Evolutionary conservation across 1,140 invertebrate species (phyloP).

Genomic region (Alviniconcha marisindica): DNA sequence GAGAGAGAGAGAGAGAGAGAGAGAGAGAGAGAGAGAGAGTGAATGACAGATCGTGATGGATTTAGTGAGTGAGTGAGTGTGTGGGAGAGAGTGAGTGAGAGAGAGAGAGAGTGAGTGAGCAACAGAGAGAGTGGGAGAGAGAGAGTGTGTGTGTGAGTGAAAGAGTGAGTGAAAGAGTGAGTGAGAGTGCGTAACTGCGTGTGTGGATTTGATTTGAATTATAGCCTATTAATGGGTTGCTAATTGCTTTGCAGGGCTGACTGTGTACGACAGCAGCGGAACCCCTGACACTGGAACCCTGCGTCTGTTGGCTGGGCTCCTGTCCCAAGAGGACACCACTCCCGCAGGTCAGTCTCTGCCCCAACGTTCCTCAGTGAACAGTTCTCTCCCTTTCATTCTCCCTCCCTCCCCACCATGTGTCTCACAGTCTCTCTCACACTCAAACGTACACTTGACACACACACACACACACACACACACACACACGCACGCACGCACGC

Average conservation of each 20-base stretch:
- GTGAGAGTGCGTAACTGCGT: background rate
- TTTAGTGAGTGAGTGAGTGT: background rate
- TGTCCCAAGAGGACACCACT: background rate
- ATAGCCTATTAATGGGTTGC: background rate
- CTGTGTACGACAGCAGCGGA: constrained; percentile 5
- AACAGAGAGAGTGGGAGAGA: background rate
- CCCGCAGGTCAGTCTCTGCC: background rate
- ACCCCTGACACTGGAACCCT: background rate
- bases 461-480: background rate
- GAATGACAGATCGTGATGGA: background rate
- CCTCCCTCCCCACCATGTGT: no score
- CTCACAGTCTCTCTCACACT: background rate
- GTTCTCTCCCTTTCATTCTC: background rate
- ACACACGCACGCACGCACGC: no score
- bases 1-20: no score
- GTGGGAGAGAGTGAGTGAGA: background rate
- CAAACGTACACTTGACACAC: background rate
- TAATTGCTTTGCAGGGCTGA: background rate
- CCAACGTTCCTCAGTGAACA: background rate
- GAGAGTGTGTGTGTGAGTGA: background rate
- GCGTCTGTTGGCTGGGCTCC: background rate
- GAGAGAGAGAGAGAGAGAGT: background rate
- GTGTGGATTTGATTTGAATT: background rate
- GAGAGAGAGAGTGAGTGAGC: background rate
- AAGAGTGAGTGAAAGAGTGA: background rate